A percentile compares a stretch with the other conserved stretches of the same genome.
Evolutionary conservation across 2,797 vertebrate genomes (phyloP).

Genomic region (Cynodonichthys magdalenae): DNA sequence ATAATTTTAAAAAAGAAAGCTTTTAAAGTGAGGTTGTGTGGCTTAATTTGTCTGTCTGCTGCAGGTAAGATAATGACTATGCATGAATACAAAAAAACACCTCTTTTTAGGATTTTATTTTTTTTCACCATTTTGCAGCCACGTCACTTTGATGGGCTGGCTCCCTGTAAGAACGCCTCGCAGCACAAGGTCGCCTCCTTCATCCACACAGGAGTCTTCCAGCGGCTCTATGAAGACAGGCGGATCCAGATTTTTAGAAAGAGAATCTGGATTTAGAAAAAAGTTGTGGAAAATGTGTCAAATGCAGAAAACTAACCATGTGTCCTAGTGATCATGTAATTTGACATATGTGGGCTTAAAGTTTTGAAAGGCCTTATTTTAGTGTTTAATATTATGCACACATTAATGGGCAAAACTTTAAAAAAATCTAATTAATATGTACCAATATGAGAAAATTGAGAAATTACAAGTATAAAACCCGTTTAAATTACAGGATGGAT

Average conservation of each 20-base stretch:
- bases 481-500: no score
- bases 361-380: no score
- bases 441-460: no score
- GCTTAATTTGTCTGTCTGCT: not conserved
- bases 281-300: not conserved
- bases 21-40: not conserved
- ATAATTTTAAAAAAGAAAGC: not conserved
- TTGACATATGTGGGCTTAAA: no score
- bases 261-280: conserved; percentile 30
- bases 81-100: not conserved
- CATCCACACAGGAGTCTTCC: conserved; percentile 73
- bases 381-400: no score
- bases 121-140: conserved; percentile 83
- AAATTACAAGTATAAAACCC: no score
- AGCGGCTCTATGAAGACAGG: conserved; percentile 73
- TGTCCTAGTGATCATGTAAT: no score
- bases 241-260: conserved; percentile 29
- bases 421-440: no score
- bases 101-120: no score
- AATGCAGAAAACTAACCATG: not conserved
- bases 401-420: not conserved
- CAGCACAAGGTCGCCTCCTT: conserved; percentile 73
- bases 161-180: conserved; percentile 67
- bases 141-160: conserved; percentile 73
- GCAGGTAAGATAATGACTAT: not conserved